Percentiles rank a stretch among this genome's conserved stretches.
Conservation (phyloP, 2,888 invertebrate species). For the Pocota personata region DNA sequence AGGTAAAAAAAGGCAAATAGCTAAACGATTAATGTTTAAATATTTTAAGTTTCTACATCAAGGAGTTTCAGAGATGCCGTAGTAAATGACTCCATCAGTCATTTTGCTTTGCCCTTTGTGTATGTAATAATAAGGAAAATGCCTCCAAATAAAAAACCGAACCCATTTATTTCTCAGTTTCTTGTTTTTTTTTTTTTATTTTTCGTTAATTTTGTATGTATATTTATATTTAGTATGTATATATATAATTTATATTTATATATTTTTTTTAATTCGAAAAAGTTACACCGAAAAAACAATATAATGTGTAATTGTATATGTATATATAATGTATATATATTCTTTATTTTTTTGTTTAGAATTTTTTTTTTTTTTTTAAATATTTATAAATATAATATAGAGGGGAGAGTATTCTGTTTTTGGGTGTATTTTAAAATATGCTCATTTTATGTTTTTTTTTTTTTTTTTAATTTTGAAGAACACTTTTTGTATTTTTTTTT, state of each 20-base stretch:
- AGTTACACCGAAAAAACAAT: constrained; percentile 73
- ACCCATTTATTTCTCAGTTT: constrained; percentile 56
- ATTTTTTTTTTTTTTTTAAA: constrained; percentile 29
- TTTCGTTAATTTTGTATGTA: constrained; percentile 72
- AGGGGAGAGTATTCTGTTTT: constrained; percentile 59
- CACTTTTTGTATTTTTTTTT: constrained; percentile 41
- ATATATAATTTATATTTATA: constrained; percentile 69
- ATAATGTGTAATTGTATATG: constrained; percentile 63
- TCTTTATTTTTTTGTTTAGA: constrained; percentile 30
- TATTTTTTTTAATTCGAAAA: constrained; percentile 70
- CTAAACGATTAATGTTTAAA: too few relatives aligned
- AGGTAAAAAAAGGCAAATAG: too few relatives aligned
- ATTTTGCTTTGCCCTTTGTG: too few relatives aligned
- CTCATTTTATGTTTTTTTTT: constrained; percentile 16
- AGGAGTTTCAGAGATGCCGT: too few relatives aligned
- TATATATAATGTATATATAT: constrained; percentile 68
- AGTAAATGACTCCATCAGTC: too few relatives aligned
- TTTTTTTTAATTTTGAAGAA: constrained; percentile 44
- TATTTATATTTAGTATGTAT: constrained; percentile 71
- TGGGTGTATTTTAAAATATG: constrained; percentile 63
- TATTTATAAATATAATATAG: constrained; percentile 55
- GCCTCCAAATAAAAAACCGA: background rate
- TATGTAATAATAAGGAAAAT: too few relatives aligned
- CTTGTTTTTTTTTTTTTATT: constrained; percentile 64
- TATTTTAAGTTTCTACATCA: too few relatives aligned